phyloP scores from a whole-genome alignment of 1,140 invertebrate species.

The Macrobrachium nipponense region DNA sequence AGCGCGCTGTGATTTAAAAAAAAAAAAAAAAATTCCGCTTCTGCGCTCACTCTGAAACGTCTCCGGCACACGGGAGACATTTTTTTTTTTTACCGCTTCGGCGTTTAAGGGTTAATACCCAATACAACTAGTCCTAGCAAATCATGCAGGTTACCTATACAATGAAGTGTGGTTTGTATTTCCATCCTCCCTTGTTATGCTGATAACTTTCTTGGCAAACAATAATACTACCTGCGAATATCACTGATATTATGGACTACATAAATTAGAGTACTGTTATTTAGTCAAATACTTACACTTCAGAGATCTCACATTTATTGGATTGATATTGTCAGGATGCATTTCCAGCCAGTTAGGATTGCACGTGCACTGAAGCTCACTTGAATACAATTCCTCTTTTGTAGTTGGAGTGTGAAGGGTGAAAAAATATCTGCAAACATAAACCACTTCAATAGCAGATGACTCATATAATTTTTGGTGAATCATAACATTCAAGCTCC shows the following conservation, averaged over 20 bases:
- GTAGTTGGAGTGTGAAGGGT: constrained; percentile 27
- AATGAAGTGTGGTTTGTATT: too few relatives aligned
- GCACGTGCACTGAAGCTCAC: constrained; percentile 50
- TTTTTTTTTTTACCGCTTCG: too few relatives aligned
- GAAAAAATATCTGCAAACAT: constrained; percentile 40
- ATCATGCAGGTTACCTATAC: too few relatives aligned
- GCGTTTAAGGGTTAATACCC: too few relatives aligned
- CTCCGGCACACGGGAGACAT: too few relatives aligned
- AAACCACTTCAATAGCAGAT: neutral
- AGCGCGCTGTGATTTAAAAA: too few relatives aligned
- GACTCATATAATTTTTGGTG: neutral
- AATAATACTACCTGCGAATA: too few relatives aligned
- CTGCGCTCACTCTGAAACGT: too few relatives aligned
- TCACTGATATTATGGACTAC: neutral
- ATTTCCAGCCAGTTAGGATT: constrained; percentile 49
- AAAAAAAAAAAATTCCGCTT: too few relatives aligned
- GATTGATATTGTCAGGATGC: constrained; percentile 37
- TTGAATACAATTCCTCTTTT: constrained; percentile 43
- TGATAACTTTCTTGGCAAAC: too few relatives aligned
- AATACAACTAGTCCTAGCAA: too few relatives aligned
- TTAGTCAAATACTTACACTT: constrained; percentile 12
- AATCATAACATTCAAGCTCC: neutral
- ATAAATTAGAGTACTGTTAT: neutral
- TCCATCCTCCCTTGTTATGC: too few relatives aligned
- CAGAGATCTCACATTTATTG: constrained; percentile 42